phyloP scores from a whole-genome alignment of 2,888 invertebrate species.

The Atherix ibis region DNA sequence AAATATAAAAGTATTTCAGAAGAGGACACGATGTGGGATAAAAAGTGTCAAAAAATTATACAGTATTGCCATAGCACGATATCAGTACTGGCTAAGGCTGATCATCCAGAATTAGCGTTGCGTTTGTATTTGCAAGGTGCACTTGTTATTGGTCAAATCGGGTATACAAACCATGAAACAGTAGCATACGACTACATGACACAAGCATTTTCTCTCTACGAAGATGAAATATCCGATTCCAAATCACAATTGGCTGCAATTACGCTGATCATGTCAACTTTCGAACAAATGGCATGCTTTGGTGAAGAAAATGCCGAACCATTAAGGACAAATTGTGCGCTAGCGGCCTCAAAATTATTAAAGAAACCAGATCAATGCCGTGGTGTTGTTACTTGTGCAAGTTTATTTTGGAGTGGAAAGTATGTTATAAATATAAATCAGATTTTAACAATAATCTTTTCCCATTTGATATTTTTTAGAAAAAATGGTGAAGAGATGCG shows the following conservation, averaged over 20 bases:
- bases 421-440: too few relatives aligned
- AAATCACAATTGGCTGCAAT: slow-evolving; percentile 94
- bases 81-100: slow-evolving; percentile 84
- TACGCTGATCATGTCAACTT: slow-evolving; percentile 85
- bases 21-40: slow-evolving; percentile 95
- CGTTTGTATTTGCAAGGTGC: slow-evolving; percentile 93
- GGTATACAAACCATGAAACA: slow-evolving; percentile 88
- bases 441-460: background rate
- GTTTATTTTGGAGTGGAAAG: slow-evolving; percentile 93
- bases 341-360: slow-evolving; percentile 87
- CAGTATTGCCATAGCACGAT: slow-evolving; percentile 96
- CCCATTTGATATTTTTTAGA: slow-evolving; percentile 14
- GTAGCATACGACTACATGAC: slow-evolving; percentile 98
- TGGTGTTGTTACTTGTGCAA: slow-evolving; percentile 84
- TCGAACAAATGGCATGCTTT: slow-evolving; percentile 89
- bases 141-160: slow-evolving; percentile 77
- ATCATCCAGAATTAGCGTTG: slow-evolving; percentile 82
- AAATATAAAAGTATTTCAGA: slow-evolving; percentile 61
- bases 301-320: slow-evolving; percentile 95
- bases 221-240: slow-evolving; percentile 96
- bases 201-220: slow-evolving; percentile 84
- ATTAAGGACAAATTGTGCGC: slow-evolving; percentile 84
- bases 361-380: slow-evolving; percentile 98
- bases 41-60: slow-evolving; percentile 95
- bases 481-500: slow-evolving; percentile 47